phyloP scores from a whole-genome alignment of 2,888 invertebrate genomes.

The Malthinus flaveolus region DNA sequence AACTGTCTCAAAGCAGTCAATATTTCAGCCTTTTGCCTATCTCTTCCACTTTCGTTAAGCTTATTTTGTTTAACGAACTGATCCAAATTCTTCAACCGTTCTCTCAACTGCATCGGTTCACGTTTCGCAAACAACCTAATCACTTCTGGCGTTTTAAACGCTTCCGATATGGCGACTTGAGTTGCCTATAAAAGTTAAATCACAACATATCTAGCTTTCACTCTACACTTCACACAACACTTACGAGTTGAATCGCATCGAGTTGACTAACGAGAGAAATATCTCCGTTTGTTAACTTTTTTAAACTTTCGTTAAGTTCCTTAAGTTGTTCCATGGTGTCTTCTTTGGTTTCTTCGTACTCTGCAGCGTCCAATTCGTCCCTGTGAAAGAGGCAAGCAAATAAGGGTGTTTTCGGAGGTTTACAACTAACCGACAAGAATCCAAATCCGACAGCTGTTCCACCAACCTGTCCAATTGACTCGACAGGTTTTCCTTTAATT shows the following conservation, averaged over 20 bases:
- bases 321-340: slow-evolving; percentile 73
- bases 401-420: neutral
- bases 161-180: slow-evolving; percentile 72
- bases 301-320: slow-evolving; percentile 67
- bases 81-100: slow-evolving; percentile 62
- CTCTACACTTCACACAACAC: slow-evolving; percentile 31
- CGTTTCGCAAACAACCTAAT: slow-evolving; percentile 72
- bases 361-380: slow-evolving; percentile 64
- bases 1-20: slow-evolving; percentile 57
- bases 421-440: slow-evolving; percentile 63
- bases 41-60: slow-evolving; percentile 55
- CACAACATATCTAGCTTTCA: too few relatives aligned
- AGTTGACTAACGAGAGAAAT: slow-evolving; percentile 68
- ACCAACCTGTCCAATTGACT: slow-evolving; percentile 70
- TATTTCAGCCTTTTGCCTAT: slow-evolving; percentile 60
- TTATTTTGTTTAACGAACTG: slow-evolving; percentile 66
- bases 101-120: slow-evolving; percentile 66
- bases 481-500: slow-evolving; percentile 65
- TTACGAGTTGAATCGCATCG: slow-evolving; percentile 67
- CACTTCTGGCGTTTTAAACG: slow-evolving; percentile 75
- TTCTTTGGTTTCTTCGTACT: slow-evolving; percentile 69
- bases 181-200: slow-evolving; percentile 61
- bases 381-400: slow-evolving; percentile 48
- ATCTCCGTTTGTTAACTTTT: slow-evolving; percentile 67
- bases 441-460: slow-evolving; percentile 70